Base-by-base conservation (phyloP, 2,888 invertebrate genomes). In the Ametastegia equiseti region DNA sequence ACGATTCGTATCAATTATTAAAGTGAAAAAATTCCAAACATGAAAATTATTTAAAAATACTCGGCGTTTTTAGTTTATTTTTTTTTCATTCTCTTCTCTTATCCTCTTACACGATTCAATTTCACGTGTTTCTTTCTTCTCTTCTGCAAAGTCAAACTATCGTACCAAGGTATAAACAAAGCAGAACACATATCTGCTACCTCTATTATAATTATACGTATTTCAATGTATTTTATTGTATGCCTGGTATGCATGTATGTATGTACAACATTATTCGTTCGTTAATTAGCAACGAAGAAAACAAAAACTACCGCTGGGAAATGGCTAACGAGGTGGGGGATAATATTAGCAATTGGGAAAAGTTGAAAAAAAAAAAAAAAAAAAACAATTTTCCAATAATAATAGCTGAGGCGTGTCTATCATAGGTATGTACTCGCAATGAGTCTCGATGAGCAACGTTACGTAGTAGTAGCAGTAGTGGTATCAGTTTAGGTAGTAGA, bases 11-110 rank as follows among this genome's bases (percentile, higher is more conserved):
- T 36, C 11, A 33, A 39, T 65, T 65, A 33, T 4, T 13, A 86
- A 87, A 85, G 83, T 81, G 39, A 54, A 36, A 45, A 80, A 69
- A 30, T 81, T 50, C 2, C 23, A 50, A 79, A 36, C 60, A 79
- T 27, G 19, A 39, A 65, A 63, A 60, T 42, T 63, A 23, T 54
- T 54, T 54, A 54, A 54, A 54, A 54, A 54, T 23, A 54, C 54
- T 54, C 23, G 7, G 6, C 54, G 54, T 54, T 19, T 23, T 13
- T 39, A 33, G n/a, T n/a, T n/a, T n/a, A n/a, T n/a, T n/a, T n/a
- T n/a, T n/a, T n/a, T n/a, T n/a, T n/a, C n/a, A n/a, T n/a, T n/a
- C n/a, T n/a, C n/a, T n/a, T n/a, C n/a, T n/a, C n/a, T 54, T 9
- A 54, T 23, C 23, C 19, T 19, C 54, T 23, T 54, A 54, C 23